A percentile compares a stretch with the other conserved stretches of the same genome.
Conservation (phyloP, 2,113 vertebrate species). For the Silurus asotus region DNA sequence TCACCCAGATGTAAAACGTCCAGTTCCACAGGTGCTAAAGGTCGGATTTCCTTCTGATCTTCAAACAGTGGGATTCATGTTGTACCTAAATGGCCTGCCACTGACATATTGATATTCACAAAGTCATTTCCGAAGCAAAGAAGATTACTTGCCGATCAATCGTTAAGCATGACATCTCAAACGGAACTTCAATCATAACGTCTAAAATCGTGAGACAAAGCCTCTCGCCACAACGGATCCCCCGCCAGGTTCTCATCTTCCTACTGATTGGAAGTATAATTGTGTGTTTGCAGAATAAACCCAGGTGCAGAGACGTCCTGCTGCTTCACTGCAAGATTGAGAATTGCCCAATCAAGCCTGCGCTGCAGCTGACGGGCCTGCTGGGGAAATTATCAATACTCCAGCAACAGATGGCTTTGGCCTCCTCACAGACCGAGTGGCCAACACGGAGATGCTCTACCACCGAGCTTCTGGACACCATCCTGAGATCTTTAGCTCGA, state of each 20-base stretch:
- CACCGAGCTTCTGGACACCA: slow-evolving; percentile 30
- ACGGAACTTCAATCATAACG: slow-evolving; percentile 43
- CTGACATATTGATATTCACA: slow-evolving; percentile 41
- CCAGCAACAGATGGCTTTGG: slow-evolving; percentile 57
- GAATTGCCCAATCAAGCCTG: slow-evolving; percentile 57
- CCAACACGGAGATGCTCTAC: slow-evolving; percentile 37
- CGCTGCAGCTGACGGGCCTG: slow-evolving; percentile 54
- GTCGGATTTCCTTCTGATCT: not conserved
- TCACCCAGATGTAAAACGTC: not conserved
- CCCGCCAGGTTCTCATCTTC: slow-evolving; percentile 41
- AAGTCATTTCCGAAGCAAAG: slow-evolving; percentile 27
- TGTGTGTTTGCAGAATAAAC: slow-evolving; percentile 52
- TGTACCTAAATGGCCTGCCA: not conserved
- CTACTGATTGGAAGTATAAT: slow-evolving; percentile 55
- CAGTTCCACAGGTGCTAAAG: not conserved
- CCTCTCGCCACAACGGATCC: slow-evolving; percentile 38
- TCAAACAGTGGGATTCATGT: not conserved
- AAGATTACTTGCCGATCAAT: not conserved
- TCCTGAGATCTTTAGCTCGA: slow-evolving; percentile 24
- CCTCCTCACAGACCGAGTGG: slow-evolving; percentile 38
- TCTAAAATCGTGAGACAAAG: slow-evolving; percentile 44
- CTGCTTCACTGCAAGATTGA: slow-evolving; percentile 47
- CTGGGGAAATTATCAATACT: slow-evolving; percentile 56
- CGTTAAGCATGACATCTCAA: slow-evolving; percentile 44
- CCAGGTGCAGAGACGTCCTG: slow-evolving; percentile 56